Conservation (phyloP, 2,888 invertebrate species). For the Nemurella pictetii region DNA sequence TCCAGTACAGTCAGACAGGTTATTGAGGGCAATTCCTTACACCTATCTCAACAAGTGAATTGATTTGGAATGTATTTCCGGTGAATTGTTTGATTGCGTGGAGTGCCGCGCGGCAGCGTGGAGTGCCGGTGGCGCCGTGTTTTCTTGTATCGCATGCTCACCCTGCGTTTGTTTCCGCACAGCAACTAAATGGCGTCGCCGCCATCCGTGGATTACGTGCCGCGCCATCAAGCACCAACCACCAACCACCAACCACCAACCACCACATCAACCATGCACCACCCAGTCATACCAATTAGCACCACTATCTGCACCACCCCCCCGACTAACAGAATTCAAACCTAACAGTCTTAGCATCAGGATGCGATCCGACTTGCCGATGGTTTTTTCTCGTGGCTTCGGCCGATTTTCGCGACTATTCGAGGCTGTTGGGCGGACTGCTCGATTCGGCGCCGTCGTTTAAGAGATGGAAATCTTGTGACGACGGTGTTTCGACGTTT, state of each 20-base stretch:
- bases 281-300: constrained; percentile 3
- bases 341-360: constrained; percentile 9
- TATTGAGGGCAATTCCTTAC: constrained; percentile 21
- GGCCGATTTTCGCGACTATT: neutral
- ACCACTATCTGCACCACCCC: constrained; percentile 4
- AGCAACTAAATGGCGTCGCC: constrained; percentile 23
- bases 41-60: neutral
- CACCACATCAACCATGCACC: constrained; percentile 28
- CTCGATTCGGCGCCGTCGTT: neutral
- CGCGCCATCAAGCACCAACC: neutral
- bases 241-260: constrained; percentile 1
- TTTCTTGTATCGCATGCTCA: constrained; percentile 28
- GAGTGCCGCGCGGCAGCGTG: neutral
- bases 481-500: neutral
- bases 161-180: constrained; percentile 32
- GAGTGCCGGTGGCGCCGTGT: neutral
- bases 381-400: neutral
- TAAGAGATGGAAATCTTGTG: neutral
- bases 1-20: too few relatives aligned
- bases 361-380: neutral
- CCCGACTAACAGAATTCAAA: neutral
- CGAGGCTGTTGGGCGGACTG: neutral
- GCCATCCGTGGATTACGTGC: constrained; percentile 11
- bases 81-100: neutral
- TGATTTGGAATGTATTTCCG: neutral